Percentiles rank a stretch among this genome's conserved stretches.
Conservation (phyloP, 1,140 invertebrate genomes). For the Delia radicum region DNA sequence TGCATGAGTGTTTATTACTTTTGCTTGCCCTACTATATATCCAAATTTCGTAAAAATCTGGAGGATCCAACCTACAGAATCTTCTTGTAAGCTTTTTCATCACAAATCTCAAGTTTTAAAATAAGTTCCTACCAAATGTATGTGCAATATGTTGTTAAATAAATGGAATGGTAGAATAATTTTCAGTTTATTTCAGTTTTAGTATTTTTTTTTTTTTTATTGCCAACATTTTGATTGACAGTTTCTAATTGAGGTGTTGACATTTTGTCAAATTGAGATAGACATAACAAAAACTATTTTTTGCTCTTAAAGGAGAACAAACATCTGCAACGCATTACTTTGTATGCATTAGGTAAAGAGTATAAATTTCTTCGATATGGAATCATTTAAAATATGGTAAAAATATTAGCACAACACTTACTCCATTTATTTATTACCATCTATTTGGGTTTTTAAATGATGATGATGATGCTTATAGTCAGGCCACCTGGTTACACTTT, state of each 20-base stretch:
- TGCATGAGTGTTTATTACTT: too few relatives aligned
- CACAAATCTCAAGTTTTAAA: too few relatives aligned
- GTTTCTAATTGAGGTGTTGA: slow-evolving; percentile 26
- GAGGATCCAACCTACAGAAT: too few relatives aligned
- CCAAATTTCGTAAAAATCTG: too few relatives aligned
- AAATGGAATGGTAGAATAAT: too few relatives aligned
- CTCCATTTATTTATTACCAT: background rate
- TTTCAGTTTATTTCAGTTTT: too few relatives aligned
- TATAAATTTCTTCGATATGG: background rate
- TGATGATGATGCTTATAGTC: background rate
- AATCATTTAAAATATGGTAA: background rate
- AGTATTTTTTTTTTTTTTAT: too few relatives aligned
- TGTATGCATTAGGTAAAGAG: background rate
- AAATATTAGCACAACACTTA: slow-evolving; percentile 1
- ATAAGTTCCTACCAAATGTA: too few relatives aligned
- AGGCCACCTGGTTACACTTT: background rate
- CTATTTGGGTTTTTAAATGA: background rate
- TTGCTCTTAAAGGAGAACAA: background rate
- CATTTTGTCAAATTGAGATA: slow-evolving; percentile 24
- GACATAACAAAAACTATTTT: background rate
- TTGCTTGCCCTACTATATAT: too few relatives aligned
- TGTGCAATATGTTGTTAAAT: too few relatives aligned
- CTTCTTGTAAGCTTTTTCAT: too few relatives aligned
- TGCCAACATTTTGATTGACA: slow-evolving; percentile 19
- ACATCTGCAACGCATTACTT: background rate